Conservation (phyloP, 1,140 invertebrate species). For the Eueides isabella region DNA sequence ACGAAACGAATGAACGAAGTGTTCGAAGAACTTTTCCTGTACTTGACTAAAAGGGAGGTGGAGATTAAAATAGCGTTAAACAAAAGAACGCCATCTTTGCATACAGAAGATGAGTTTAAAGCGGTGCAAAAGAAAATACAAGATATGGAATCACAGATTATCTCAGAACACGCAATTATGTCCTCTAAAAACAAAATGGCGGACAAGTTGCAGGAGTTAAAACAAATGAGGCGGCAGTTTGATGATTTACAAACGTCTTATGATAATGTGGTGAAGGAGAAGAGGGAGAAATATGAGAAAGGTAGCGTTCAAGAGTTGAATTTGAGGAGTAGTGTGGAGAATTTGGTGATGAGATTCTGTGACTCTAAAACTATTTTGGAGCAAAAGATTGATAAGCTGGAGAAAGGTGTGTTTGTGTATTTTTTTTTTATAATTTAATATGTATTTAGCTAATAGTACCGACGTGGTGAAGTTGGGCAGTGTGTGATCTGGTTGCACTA, state of each 20-base stretch:
- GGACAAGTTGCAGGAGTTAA: slow-evolving; percentile 66
- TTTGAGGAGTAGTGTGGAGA: slow-evolving; percentile 77
- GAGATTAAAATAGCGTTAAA: slow-evolving; percentile 55
- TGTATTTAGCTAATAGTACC: too few relatives aligned
- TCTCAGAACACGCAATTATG: slow-evolving; percentile 80
- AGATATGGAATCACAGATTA: slow-evolving; percentile 67
- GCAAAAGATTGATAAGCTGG: slow-evolving; percentile 64
- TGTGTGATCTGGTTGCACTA: too few relatives aligned
- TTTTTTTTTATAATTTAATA: neutral
- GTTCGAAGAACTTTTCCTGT: slow-evolving; percentile 54
- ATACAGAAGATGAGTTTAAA: slow-evolving; percentile 54
- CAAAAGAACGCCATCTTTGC: slow-evolving; percentile 42
- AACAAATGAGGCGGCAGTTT: slow-evolving; percentile 64
- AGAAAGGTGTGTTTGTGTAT: slow-evolving; percentile 53
- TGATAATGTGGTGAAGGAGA: slow-evolving; percentile 62
- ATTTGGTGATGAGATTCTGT: slow-evolving; percentile 60
- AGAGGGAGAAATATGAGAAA: slow-evolving; percentile 51
- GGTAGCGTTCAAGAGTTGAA: slow-evolving; percentile 78
- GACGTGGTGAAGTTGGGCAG: too few relatives aligned
- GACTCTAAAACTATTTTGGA: slow-evolving; percentile 67
- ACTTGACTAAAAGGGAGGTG: slow-evolving; percentile 51
- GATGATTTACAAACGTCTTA: slow-evolving; percentile 68
- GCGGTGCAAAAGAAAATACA: slow-evolving; percentile 53
- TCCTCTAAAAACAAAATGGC: slow-evolving; percentile 71
- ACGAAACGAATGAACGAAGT: slow-evolving; percentile 58